phyloP scores from a whole-genome alignment of 2,113 vertebrate species.

The Romanogobio albipinnatus region DNA sequence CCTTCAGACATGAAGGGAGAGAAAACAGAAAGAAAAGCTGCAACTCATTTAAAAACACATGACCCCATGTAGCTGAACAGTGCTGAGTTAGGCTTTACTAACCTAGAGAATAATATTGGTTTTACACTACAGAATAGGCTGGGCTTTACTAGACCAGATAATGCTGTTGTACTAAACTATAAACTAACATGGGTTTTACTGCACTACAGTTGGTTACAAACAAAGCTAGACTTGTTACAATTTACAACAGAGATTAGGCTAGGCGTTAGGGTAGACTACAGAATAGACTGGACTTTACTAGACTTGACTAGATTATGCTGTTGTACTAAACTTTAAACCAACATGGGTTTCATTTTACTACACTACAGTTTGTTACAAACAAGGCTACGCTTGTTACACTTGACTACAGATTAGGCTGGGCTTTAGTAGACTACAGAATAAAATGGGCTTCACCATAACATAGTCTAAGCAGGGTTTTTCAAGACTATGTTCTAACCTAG shows the following conservation, averaged over 20 bases:
- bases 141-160: background rate
- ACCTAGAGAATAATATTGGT: background rate
- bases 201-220: background rate
- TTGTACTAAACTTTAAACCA: background rate
- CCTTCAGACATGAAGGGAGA: constrained; percentile 9
- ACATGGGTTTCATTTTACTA: background rate
- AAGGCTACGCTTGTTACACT: background rate
- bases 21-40: constrained; percentile 52
- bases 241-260: background rate
- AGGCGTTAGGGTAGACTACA: background rate
- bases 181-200: background rate
- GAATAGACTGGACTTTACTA: background rate
- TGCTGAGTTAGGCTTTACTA: background rate
- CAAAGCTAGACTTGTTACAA: background rate
- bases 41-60: constrained; percentile 63
- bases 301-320: no score
- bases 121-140: background rate
- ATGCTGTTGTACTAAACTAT: background rate
- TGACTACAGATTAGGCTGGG: background rate
- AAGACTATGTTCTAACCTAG: no score
- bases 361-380: background rate
- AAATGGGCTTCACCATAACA: no score
- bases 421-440: background rate
- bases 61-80: background rate
- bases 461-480: no score